These are phyloP conservation scores for Parauchenoglanis ngamensis DNA, from an alignment of 2,797 vertebrate genomes.

Conservation along the genomic window DNA sequence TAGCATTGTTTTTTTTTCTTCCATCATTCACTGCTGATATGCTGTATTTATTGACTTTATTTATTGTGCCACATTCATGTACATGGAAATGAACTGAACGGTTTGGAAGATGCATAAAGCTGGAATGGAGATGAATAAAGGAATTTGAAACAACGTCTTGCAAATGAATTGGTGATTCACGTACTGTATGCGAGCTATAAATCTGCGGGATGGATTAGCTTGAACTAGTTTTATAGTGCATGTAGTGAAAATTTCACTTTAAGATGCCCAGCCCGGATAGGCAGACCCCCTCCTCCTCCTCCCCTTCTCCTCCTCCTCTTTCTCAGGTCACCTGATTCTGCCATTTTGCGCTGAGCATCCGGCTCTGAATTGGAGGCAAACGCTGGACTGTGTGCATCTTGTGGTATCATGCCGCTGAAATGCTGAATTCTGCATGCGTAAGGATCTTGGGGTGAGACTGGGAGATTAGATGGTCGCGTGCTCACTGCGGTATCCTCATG, in stretches of 20 bases:
- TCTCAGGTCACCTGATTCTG: constrained; percentile 80
- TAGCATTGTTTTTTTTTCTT: background rate
- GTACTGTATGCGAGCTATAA: background rate
- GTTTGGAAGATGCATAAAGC: background rate
- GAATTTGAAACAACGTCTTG: background rate
- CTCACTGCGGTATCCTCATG: background rate
- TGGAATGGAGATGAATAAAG: constrained; percentile 17
- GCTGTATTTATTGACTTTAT: constrained; percentile 40
- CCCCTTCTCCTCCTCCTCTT: constrained; percentile 56
- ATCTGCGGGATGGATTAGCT: background rate
- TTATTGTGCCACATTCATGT: constrained; percentile 27
- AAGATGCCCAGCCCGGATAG: constrained; percentile 74
- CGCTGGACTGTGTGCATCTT: constrained; percentile 44
- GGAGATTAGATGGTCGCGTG: constrained; percentile 1
- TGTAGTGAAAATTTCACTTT: constrained; percentile 71
- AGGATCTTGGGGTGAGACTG: constrained; percentile 25
- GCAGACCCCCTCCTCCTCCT: constrained; percentile 34
- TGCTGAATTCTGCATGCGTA: constrained; percentile 30
- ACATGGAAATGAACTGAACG: background rate
- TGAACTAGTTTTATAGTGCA: constrained; percentile 26
- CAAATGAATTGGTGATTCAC: background rate
- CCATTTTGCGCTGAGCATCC: constrained; percentile 77
- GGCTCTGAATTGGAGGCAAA: constrained; percentile 43
- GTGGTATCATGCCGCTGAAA: constrained; percentile 30
- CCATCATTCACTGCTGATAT: background rate